A percentile compares a stretch with the other conserved stretches of the same genome.
Evolutionary conservation across 1,140 invertebrate species (phyloP).

Genomic region (Pseudomyrmex concolor): DNA sequence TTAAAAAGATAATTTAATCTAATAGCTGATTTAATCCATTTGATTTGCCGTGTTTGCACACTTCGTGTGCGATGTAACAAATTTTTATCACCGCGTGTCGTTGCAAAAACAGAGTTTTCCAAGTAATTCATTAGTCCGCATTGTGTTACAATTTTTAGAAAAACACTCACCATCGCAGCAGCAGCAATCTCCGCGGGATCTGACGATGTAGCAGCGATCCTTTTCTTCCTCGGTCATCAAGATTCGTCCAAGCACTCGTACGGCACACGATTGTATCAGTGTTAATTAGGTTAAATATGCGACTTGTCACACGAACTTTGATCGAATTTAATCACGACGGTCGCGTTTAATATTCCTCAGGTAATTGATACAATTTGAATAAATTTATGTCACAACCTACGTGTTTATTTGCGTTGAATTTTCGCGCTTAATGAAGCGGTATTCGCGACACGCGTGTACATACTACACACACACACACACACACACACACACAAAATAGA

Average conservation of each 20-base stretch:
- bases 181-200: background rate
- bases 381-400: slow-evolving; percentile 52
- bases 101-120: no score
- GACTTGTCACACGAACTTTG: slow-evolving; percentile 41
- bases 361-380: slow-evolving; percentile 68
- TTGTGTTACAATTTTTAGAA: background rate
- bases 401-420: slow-evolving; percentile 23
- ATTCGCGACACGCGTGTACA: background rate
- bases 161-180: background rate
- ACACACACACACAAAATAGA: background rate
- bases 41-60: no score
- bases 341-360: slow-evolving; percentile 67
- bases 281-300: slow-evolving; percentile 71
- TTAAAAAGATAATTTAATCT: no score
- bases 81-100: no score
- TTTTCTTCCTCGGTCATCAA: background rate
- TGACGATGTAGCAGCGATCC: background rate
- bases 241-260: slow-evolving; percentile 15
- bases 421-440: slow-evolving; percentile 39
- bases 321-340: slow-evolving; percentile 68
- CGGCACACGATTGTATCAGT: slow-evolving; percentile 37
- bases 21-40: no score
- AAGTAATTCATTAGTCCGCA: no score
- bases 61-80: no score
- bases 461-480: no score